Base-by-base conservation (phyloP, 1,140 invertebrate species). In the Radopholus similis region DNA sequence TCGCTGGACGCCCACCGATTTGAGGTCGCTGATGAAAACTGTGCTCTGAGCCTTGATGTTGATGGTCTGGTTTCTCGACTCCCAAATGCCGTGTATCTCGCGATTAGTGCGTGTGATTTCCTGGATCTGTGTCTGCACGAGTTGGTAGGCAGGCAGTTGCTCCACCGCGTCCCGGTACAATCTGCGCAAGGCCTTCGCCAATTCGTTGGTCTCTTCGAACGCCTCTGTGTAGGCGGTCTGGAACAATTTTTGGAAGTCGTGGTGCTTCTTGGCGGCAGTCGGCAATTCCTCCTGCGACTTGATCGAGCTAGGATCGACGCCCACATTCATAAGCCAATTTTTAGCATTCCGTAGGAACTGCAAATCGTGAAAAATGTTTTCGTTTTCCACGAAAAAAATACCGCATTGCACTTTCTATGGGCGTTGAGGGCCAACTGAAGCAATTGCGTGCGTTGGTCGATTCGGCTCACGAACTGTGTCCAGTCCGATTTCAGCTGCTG, bases 21-120 rank as follows among this genome's bases (percentile, higher is more conserved):
- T 40, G n/a, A 75, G 30, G 54, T 72, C 71, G 11, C 55, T 38
- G 21, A 63, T 26, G 28, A 72, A 71, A 6, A 73, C 62, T 21
- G 32, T 37, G 30, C 44, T 53, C 38, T 74, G 71, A n/a, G 55
- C 49, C 49, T 74, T 56, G 47, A 11, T 51, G 2, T 2, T 18
- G 2, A 49, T 49, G 26, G 44, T 56, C 5, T 60, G 30, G 59
- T 77, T 56, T 11, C 75, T 60, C n/a, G 55, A 71, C 34, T 77
- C 66, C 70, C 70, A 77, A 49, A 66, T 49, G 5, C 49, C 44
- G 49, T 73, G 38, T 15, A 74, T 35, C 40, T 79, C 38, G 30
- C 60, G 59, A 34, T 71, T 56, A 15, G 42, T 28, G 42, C 57
- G 72, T 1, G 55, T 47, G 35, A 74, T 73, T 49, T 74, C 30